A percentile compares a stretch with the other conserved stretches of the same genome.
These are phyloP conservation scores for Triplophysa rosa DNA, from an alignment of 2,113 vertebrate genomes.

Conservation along the genomic window DNA sequence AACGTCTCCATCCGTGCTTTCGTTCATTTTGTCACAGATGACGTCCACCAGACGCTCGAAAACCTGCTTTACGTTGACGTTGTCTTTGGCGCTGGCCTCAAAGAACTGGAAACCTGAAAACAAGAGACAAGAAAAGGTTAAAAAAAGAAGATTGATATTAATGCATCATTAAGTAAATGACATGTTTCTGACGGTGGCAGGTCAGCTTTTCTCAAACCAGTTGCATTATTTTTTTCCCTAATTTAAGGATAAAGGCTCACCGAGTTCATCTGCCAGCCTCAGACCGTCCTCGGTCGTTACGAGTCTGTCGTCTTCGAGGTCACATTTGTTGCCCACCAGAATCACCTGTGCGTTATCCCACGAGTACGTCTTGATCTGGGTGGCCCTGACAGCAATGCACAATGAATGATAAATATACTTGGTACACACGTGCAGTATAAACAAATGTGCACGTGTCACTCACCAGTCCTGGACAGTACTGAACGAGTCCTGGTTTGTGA, in stretches of 20 bases:
- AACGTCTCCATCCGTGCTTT: constrained; percentile 78
- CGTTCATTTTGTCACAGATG: constrained; percentile 92
- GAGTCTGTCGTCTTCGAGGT: constrained; percentile 81
- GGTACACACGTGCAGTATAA: not conserved
- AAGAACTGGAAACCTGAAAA: constrained; percentile 89
- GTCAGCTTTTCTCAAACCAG: too few relatives aligned
- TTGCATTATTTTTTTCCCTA: too few relatives aligned
- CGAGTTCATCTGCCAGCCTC: constrained; percentile 78
- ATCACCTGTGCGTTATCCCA: constrained; percentile 87
- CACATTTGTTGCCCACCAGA: constrained; percentile 83
- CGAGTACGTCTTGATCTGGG: constrained; percentile 85
- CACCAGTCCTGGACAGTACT: constrained; percentile 83
- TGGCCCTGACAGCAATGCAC: constrained; percentile 72
- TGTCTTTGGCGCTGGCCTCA: constrained; percentile 91
- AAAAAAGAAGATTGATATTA: not conserved
- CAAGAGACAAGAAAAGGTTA: not conserved
- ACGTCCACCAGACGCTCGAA: constrained; percentile 88
- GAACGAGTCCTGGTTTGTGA: constrained; percentile 84
- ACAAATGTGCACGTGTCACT: constrained; percentile 43
- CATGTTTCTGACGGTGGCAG: too few relatives aligned
- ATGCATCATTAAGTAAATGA: too few relatives aligned
- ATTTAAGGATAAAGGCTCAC: constrained; percentile 57
- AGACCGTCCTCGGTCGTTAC: constrained; percentile 81
- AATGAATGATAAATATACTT: not conserved
- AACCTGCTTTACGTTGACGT: constrained; percentile 89